These are phyloP conservation scores for Atta texana DNA, from an alignment of 1,140 invertebrate species.

Conservation along the genomic window DNA sequence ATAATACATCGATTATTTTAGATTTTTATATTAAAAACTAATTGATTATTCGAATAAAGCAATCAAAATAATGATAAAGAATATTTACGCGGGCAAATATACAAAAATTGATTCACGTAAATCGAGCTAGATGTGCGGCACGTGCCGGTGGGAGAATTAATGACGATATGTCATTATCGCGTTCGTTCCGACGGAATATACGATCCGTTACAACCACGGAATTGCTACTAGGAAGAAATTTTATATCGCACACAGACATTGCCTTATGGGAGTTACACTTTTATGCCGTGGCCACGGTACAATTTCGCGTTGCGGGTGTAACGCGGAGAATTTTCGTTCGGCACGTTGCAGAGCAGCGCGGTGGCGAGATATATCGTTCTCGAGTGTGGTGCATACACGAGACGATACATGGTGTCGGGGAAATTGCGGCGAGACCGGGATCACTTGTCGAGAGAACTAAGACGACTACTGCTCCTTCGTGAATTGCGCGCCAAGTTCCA, in stretches of 20 bases:
- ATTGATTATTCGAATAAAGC: background rate
- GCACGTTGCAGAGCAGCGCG: background rate
- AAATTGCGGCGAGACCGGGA: constrained; percentile 22
- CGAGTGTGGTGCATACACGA: constrained; percentile 17
- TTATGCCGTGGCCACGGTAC: constrained; percentile 45
- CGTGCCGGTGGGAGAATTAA: constrained; percentile 53
- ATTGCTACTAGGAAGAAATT: constrained; percentile 56
- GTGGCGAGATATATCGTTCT: constrained; percentile 28
- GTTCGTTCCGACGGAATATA: constrained; percentile 18
- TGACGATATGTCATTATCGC: constrained; percentile 40
- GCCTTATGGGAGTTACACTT: constrained; percentile 66
- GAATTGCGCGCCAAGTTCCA: background rate
- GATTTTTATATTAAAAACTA: background rate
- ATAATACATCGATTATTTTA: background rate
- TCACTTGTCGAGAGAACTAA: constrained; percentile 24
- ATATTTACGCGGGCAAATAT: constrained; percentile 17
- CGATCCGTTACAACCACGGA: constrained; percentile 1
- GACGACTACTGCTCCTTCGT: background rate
- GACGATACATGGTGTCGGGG: background rate
- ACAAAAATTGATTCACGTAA: constrained; percentile 9
- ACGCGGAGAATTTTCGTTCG: constrained; percentile 29
- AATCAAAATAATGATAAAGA: constrained; percentile 11
- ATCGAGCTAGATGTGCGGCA: constrained; percentile 7
- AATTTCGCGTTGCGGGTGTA: constrained; percentile 49
- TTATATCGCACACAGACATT: constrained; percentile 27